phyloP scores from a whole-genome alignment of 1,140 invertebrate species.

The Gonioctena quinquepunctata region DNA sequence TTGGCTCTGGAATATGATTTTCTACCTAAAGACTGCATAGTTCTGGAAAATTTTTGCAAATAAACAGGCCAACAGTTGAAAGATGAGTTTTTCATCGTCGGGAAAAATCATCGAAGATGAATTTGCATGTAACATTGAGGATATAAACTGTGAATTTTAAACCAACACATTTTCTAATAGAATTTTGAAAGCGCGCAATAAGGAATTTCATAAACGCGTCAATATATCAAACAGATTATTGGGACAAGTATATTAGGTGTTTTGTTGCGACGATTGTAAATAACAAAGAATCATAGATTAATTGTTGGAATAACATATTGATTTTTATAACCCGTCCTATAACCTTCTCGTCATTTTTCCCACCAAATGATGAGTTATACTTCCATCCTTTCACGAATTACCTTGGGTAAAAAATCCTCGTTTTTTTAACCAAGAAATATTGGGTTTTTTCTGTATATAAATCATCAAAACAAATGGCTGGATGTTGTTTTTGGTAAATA shows the following conservation, averaged over 20 bases:
- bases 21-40: background rate
- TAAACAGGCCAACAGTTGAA: background rate
- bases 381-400: too few species aligned
- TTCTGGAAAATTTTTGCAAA: background rate
- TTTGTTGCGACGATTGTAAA: background rate
- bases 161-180: background rate
- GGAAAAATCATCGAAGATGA: background rate
- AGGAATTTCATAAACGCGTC: background rate
- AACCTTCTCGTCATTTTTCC: too few species aligned
- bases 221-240: background rate
- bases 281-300: background rate
- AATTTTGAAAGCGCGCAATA: background rate
- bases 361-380: too few species aligned
- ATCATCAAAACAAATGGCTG: too few species aligned
- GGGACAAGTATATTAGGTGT: background rate
- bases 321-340: too few species aligned
- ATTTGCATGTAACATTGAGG: background rate
- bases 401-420: too few species aligned
- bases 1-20: background rate
- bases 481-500: too few species aligned
- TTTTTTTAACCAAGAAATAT: too few species aligned
- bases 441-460: too few species aligned
- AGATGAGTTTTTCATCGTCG: background rate
- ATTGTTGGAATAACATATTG: background rate
- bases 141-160: background rate